Conservation (phyloP, 2,888 invertebrate genomes). For the Drepanosiphum platanoidis region DNA sequence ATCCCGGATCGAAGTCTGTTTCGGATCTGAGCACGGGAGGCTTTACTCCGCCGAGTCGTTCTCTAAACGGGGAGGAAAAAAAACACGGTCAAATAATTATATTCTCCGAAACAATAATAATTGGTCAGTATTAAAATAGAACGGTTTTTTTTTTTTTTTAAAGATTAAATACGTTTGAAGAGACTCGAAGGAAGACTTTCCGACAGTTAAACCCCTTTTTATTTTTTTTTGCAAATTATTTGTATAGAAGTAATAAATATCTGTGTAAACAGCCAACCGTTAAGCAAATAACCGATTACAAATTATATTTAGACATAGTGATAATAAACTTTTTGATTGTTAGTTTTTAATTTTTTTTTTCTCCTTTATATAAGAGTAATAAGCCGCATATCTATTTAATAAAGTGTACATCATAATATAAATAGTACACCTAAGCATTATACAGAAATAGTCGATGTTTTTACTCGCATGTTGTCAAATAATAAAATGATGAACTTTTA, state of each 20-base stretch:
- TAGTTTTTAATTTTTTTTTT: background rate
- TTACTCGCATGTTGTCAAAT: too few species aligned
- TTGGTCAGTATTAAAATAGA: background rate
- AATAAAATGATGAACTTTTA: too few species aligned
- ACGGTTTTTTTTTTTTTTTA: background rate
- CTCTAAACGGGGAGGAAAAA: constrained; percentile 70
- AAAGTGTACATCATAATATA: too few species aligned
- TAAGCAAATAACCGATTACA: too few species aligned
- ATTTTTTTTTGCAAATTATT: background rate
- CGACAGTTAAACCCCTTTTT: too few species aligned
- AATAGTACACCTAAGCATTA: too few species aligned
- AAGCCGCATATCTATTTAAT: background rate
- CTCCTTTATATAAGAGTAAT: background rate
- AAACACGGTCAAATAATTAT: background rate
- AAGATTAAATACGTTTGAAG: too few species aligned
- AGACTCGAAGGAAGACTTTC: too few species aligned
- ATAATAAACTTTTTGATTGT: background rate
- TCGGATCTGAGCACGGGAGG: constrained; percentile 87
- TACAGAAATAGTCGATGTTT: too few species aligned
- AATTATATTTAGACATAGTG: background rate
- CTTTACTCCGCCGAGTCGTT: constrained; percentile 85
- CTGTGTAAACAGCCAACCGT: too few species aligned
- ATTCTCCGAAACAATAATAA: background rate
- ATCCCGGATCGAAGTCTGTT: constrained; percentile 90
- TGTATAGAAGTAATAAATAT: background rate